A percentile compares a stretch with the other conserved stretches of the same genome.
These are phyloP conservation scores for Frankliniella fusca DNA, from an alignment of 2,888 invertebrate species.

Conservation along the genomic window DNA sequence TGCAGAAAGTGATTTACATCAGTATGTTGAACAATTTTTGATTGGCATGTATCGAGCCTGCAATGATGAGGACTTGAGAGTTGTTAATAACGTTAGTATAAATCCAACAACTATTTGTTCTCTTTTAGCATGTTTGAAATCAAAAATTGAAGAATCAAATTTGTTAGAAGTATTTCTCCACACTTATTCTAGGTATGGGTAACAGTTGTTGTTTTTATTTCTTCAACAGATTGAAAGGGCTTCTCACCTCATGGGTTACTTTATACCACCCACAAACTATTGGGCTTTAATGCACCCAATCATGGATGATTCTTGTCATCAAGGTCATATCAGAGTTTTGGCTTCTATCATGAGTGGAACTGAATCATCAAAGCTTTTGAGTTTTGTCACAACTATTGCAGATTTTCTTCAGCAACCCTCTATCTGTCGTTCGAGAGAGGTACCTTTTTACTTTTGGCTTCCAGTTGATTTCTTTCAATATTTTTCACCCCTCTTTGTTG, in stretches of 20 bases:
- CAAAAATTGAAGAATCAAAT: slow-evolving; percentile 35
- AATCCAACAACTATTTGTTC: background rate
- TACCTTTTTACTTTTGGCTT: slow-evolving; percentile 40
- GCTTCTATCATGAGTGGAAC: slow-evolving; percentile 60
- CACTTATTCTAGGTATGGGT: background rate
- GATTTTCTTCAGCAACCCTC: slow-evolving; percentile 57
- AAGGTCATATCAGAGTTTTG: slow-evolving; percentile 57
- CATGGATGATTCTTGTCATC: slow-evolving; percentile 51
- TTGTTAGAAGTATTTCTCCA: background rate
- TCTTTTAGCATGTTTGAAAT: background rate
- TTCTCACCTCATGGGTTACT: slow-evolving; percentile 69
- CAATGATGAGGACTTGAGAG: slow-evolving; percentile 61
- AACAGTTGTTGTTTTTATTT: background rate
- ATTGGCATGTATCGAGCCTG: slow-evolving; percentile 61
- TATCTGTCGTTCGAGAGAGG: slow-evolving; percentile 59
- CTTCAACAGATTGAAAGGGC: slow-evolving; percentile 58
- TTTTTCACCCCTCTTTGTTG: background rate
- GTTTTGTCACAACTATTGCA: slow-evolving; percentile 56
- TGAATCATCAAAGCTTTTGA: slow-evolving; percentile 48
- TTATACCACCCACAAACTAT: slow-evolving; percentile 66
- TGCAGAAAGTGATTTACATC: slow-evolving; percentile 68
- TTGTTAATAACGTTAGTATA: slow-evolving; percentile 54
- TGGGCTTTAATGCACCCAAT: slow-evolving; percentile 62
- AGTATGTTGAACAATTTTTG: slow-evolving; percentile 59
- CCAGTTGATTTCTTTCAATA: background rate